phyloP scores from a whole-genome alignment of 2,113 vertebrate genomes.

The Hucho hucho region DNA sequence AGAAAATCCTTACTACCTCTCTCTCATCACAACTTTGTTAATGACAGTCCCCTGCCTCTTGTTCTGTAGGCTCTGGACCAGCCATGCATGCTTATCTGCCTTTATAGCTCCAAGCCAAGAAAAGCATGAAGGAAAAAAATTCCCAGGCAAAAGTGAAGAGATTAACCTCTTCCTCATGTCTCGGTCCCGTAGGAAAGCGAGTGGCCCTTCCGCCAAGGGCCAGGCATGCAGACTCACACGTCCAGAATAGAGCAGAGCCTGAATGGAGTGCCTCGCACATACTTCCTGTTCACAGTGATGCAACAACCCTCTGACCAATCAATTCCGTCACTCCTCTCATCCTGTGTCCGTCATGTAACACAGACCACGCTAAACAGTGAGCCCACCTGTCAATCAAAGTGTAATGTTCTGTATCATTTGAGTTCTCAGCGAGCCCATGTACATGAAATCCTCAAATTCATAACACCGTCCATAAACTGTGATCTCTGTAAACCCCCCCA shows the following conservation, averaged over 20 bases:
- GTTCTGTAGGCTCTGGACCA: not conserved
- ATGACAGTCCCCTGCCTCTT: not conserved
- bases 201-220: not conserved
- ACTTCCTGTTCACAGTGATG: not conserved
- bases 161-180: conserved; percentile 5
- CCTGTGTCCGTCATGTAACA: not conserved
- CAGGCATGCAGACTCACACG: not conserved
- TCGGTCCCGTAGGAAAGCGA: not conserved
- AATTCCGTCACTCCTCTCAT: not conserved
- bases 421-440: not conserved
- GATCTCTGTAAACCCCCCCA: not conserved
- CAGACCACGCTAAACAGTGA: not conserved
- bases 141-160: not conserved
- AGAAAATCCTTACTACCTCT: conserved; percentile 11
- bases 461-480: not conserved
- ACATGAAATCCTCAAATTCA: not conserved
- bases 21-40: not conserved
- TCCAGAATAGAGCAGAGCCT: conserved; percentile 2
- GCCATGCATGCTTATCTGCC: no score
- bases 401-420: not conserved
- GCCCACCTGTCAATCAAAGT: not conserved
- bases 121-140: conserved; percentile 3
- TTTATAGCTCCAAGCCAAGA: conserved; percentile 9
- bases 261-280: not conserved
- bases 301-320: not conserved